A percentile compares a stretch with the other conserved stretches of the same genome.
Conservation (phyloP, 2,797 vertebrate species). For the Scolopax rusticola region DNA sequence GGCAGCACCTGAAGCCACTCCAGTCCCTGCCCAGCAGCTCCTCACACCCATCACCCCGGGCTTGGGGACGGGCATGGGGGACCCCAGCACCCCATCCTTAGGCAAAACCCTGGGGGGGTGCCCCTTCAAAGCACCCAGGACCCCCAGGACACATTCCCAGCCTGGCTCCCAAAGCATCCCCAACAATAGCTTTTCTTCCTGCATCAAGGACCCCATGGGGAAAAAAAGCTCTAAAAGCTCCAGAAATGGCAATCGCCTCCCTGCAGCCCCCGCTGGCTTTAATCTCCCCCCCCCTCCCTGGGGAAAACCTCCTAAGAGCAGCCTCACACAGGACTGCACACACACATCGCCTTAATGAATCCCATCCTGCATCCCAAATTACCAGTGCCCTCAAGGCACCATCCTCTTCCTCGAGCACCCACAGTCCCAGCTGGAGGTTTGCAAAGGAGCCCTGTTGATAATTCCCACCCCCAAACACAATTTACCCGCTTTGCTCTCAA, state of each 20-base stretch:
- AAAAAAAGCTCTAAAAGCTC: background rate
- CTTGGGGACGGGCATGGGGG: background rate
- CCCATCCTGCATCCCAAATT: rapidly evolving
- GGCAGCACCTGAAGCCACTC: background rate
- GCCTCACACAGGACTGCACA: rapidly evolving
- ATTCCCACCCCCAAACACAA: background rate
- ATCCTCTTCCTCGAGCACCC: rapidly evolving
- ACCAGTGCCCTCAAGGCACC: background rate
- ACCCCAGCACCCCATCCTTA: background rate
- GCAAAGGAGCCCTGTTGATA: rapidly evolving
- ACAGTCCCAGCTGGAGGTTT: rapidly evolving
- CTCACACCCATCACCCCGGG: rapidly evolving
- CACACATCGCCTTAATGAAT: rapidly evolving
- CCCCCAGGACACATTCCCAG: rapidly evolving
- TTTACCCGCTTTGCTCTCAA: rapidly evolving
- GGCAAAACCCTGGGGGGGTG: background rate
- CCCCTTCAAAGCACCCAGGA: background rate
- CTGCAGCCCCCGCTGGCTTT: background rate
- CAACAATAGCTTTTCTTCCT: background rate
- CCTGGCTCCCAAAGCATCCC: background rate
- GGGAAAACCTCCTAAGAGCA: background rate
- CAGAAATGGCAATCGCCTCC: rapidly evolving
- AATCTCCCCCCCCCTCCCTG: rapidly evolving
- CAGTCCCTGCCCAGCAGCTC: background rate
- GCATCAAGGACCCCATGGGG: background rate